A percentile compares a stretch with the other conserved stretches of the same genome.
Evolutionary conservation across 2,888 invertebrate species (phyloP).

Genomic region (Eudemis profundana): DNA sequence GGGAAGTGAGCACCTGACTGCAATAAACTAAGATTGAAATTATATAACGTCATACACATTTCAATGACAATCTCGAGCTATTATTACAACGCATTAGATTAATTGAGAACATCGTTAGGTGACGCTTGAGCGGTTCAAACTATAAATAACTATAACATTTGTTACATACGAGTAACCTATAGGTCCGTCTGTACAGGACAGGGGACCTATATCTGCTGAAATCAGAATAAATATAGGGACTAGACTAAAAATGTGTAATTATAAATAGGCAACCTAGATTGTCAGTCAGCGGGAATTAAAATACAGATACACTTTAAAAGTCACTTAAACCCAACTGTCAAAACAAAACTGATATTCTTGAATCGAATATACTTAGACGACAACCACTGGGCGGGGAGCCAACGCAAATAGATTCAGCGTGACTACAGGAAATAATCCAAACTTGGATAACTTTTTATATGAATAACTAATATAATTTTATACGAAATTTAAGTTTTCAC

Average conservation of each 20-base stretch:
- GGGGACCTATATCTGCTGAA: background rate
- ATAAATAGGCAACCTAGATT: slow-evolving; percentile 41
- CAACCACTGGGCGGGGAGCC: slow-evolving; percentile 54
- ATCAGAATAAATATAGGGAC: background rate
- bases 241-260: background rate
- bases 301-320: slow-evolving; percentile 38
- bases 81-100: slow-evolving; percentile 29
- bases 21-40: slow-evolving; percentile 36
- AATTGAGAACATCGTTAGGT: slow-evolving; percentile 35
- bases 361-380: slow-evolving; percentile 48
- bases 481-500: no score
- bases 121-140: slow-evolving; percentile 3
- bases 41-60: slow-evolving; percentile 24
- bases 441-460: slow-evolving; percentile 47
- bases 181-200: background rate
- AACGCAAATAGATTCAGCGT: slow-evolving; percentile 43
- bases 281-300: slow-evolving; percentile 21
- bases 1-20: slow-evolving; percentile 31
- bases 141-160: background rate
- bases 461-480: no score
- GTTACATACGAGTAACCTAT: no score
- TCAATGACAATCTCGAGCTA: slow-evolving; percentile 35
- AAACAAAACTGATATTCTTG: slow-evolving; percentile 50
- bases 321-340: slow-evolving; percentile 51
- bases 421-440: slow-evolving; percentile 46